Evolutionary conservation across 2,888 invertebrate species (phyloP).

Genomic region (Drosophila infuscata): DNA sequence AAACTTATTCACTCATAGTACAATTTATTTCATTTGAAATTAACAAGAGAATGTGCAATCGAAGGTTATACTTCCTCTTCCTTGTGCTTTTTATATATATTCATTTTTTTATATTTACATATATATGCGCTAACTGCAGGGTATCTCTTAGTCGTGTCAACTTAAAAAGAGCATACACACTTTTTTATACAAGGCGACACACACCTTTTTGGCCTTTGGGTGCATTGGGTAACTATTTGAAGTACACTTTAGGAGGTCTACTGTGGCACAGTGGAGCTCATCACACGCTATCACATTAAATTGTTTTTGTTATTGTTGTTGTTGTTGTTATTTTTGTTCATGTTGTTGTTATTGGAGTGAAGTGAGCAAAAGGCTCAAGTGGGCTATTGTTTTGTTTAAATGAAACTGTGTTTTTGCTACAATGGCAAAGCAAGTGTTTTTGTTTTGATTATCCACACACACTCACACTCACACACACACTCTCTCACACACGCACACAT

Average conservation of each 20-base stretch:
- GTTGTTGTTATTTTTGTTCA: constrained; percentile 28
- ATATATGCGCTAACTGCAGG: not conserved
- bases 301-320: constrained; percentile 39
- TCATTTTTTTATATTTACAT: too few relatives aligned
- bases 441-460: constrained; percentile 69
- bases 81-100: too few relatives aligned
- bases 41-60: too few relatives aligned
- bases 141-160: not conserved
- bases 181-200: not conserved
- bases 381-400: constrained; percentile 79
- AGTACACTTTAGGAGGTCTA: constrained; percentile 15
- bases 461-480: constrained; percentile 8
- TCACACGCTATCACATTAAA: constrained; percentile 51
- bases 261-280: constrained; percentile 9
- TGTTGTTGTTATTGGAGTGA: constrained; percentile 40
- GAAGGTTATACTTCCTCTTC: too few relatives aligned
- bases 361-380: constrained; percentile 73
- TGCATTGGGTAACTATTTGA: not conserved
- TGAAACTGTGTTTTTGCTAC: constrained; percentile 68
- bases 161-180: not conserved
- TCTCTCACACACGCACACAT: constrained; percentile 1
- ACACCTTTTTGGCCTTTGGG: constrained; percentile 7
- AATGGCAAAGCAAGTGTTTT: constrained; percentile 67
- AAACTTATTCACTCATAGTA: too few relatives aligned
- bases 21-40: too few relatives aligned